These are phyloP conservation scores for Tragopan temminckii DNA, from an alignment of 2,797 vertebrate genomes.

Conservation along the genomic window DNA sequence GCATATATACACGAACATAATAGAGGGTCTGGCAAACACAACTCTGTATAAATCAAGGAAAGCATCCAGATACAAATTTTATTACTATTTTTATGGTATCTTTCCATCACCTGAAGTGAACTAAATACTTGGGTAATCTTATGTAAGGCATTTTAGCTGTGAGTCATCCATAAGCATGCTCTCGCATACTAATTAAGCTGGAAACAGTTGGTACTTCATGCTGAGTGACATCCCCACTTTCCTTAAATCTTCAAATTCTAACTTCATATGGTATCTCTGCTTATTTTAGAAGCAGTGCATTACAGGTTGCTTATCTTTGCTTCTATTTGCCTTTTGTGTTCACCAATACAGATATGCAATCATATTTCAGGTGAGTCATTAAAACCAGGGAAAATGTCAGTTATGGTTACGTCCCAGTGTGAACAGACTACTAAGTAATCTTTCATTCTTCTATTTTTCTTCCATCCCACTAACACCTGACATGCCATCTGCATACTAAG, in stretches of 20 bases:
- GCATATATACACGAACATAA: neutral
- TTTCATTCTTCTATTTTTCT: neutral
- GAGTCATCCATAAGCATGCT: slow-evolving; percentile 61
- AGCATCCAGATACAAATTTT: neutral
- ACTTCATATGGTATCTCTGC: neutral
- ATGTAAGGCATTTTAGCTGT: slow-evolving; percentile 50
- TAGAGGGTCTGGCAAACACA: neutral
- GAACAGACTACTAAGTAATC: neutral
- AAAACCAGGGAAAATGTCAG: neutral
- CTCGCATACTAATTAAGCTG: slow-evolving; percentile 24
- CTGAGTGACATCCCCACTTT: slow-evolving; percentile 26
- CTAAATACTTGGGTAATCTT: slow-evolving; percentile 52
- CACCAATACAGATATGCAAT: neutral
- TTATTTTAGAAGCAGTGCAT: slow-evolving; percentile 23
- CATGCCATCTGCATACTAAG: neutral
- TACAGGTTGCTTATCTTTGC: neutral
- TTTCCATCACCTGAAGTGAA: slow-evolving; percentile 57
- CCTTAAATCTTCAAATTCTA: slow-evolving; percentile 29
- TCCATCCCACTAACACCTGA: neutral
- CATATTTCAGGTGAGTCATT: neutral
- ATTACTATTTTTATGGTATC: slow-evolving; percentile 41
- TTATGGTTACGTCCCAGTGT: too few species aligned
- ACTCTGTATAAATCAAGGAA: neutral
- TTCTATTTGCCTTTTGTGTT: slow-evolving; percentile 12
- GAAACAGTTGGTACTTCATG: slow-evolving; percentile 54